Percentiles rank a stretch among this genome's conserved stretches.
Evolutionary conservation across 2,797 vertebrate genomes (phyloP).

Genomic region (Sebastes minor): DNA sequence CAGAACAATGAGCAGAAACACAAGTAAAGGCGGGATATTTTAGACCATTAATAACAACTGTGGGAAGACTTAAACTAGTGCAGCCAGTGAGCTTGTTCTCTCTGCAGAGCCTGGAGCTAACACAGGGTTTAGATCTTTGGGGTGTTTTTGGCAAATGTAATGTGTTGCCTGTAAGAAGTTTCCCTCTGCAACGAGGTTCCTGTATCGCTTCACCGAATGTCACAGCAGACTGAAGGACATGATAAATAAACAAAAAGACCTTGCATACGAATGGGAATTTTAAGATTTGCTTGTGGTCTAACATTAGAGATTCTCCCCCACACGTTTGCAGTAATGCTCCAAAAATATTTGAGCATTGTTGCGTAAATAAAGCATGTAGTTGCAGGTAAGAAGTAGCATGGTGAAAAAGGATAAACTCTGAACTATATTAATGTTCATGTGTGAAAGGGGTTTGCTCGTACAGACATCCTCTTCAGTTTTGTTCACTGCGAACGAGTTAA

Average conservation of each 20-base stretch:
- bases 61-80: neutral
- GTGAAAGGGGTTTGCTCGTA: neutral
- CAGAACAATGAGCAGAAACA: neutral
- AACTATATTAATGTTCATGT: neutral
- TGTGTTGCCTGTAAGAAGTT: neutral
- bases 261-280: neutral
- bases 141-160: neutral
- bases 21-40: neutral
- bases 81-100: neutral
- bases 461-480: neutral
- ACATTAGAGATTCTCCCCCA: neutral
- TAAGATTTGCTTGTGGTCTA: neutral
- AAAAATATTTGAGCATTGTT: neutral
- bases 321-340: neutral
- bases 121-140: neutral
- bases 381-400: neutral
- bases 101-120: slow-evolving; percentile 6
- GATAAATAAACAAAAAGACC: neutral
- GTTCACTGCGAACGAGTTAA: neutral
- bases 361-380: neutral
- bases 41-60: neutral
- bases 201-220: neutral
- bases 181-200: neutral
- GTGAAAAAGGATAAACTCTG: neutral
- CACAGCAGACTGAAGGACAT: neutral